Evolutionary conservation across 2,797 vertebrate genomes (phyloP).

Genomic region (Mus caroli): DNA sequence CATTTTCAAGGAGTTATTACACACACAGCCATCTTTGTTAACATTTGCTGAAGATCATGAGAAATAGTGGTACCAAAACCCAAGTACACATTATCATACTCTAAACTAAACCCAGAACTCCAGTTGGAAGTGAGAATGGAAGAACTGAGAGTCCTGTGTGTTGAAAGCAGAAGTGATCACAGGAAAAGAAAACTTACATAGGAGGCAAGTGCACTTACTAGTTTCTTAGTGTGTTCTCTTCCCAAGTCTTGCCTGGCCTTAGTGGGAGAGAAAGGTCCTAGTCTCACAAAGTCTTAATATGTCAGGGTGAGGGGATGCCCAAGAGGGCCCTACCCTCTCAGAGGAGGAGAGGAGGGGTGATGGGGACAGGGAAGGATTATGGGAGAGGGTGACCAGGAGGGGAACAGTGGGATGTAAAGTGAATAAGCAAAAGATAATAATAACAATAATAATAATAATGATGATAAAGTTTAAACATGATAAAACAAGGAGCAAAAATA

Average conservation of each 20-base stretch:
- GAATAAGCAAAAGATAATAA: neutral
- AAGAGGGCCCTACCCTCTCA: neutral
- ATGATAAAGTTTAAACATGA: no score
- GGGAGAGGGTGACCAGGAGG: neutral
- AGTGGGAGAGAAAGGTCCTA: neutral
- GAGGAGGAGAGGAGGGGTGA: neutral
- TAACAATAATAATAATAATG: neutral
- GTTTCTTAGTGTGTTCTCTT: neutral
- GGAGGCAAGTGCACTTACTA: constrained; percentile 57
- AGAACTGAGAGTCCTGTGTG: neutral
- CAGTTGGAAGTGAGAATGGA: neutral
- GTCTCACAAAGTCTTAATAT: neutral
- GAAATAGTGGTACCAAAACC: neutral
- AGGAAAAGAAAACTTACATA: constrained; percentile 28
- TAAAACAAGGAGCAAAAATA: neutral
- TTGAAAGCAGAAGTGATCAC: constrained; percentile 76
- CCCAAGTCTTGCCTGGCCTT: neutral
- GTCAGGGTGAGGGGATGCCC: neutral
- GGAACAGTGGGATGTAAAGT: neutral
- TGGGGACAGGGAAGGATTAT: neutral
- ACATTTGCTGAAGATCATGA: neutral
- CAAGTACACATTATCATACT: neutral
- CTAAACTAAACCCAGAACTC: constrained; percentile 30
- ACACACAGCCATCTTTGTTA: neutral
- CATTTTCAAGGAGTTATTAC: neutral